Percentiles rank a stretch among this genome's conserved stretches.
These are phyloP conservation scores for Takifugu ocellatus DNA, from an alignment of 2,797 vertebrate genomes.

Conservation along the genomic window DNA sequence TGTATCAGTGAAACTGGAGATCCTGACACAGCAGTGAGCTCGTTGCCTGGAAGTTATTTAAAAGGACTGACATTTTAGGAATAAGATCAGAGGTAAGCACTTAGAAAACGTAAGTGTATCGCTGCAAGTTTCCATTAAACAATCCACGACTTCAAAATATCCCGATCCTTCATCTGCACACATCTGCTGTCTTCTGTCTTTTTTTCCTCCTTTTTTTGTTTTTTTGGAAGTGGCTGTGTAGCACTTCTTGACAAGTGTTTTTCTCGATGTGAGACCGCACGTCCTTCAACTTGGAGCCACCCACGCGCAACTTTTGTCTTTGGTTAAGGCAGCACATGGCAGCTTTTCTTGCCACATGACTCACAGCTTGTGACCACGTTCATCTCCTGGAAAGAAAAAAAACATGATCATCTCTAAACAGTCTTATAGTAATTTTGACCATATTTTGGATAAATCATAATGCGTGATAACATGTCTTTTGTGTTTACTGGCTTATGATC, in stretches of 20 bases:
- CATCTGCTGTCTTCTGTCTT: slow-evolving; percentile 11
- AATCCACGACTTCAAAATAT: slow-evolving; percentile 14
- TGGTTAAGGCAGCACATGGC: slow-evolving; percentile 28
- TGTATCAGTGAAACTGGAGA: slow-evolving; percentile 35
- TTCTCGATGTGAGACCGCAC: slow-evolving; percentile 37
- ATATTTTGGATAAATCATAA: background rate
- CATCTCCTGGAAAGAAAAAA: slow-evolving; percentile 34
- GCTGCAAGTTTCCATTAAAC: slow-evolving; percentile 12
- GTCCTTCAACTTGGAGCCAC: slow-evolving; percentile 30
- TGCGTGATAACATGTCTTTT: no score
- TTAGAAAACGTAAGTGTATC: slow-evolving; percentile 15
- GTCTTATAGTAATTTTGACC: background rate
- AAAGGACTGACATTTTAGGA: slow-evolving; percentile 34
- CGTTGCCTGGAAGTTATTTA: slow-evolving; percentile 44
- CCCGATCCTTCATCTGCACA: slow-evolving; percentile 22
- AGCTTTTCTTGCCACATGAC: slow-evolving; percentile 33
- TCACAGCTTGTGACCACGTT: slow-evolving; percentile 34
- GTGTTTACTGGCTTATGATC: background rate
- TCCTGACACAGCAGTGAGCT: slow-evolving; percentile 20
- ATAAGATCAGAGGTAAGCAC: slow-evolving; percentile 25
- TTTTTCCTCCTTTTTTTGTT: slow-evolving; percentile 3
- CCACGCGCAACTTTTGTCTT: slow-evolving; percentile 32
- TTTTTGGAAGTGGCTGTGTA: slow-evolving; percentile 23
- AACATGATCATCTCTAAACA: slow-evolving; percentile 23
- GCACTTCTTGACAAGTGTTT: slow-evolving; percentile 17